These are phyloP conservation scores for Onthophagus sagittarius DNA, from an alignment of 2,888 invertebrate species.

Conservation along the genomic window DNA sequence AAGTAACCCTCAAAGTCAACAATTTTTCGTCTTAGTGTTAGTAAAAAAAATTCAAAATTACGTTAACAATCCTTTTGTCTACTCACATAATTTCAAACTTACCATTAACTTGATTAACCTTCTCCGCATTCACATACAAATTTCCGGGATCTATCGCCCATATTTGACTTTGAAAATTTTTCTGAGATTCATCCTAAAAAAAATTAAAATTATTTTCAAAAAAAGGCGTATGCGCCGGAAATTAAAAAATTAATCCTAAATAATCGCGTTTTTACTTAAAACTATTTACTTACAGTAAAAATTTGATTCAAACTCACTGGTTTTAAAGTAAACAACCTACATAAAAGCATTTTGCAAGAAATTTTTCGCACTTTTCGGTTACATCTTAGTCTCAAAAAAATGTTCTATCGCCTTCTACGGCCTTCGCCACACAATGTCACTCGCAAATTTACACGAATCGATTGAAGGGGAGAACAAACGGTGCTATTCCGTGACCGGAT, in stretches of 20 bases:
- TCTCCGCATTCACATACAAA: conserved; percentile 33
- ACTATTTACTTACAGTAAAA: conserved; percentile 38
- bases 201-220: conserved; percentile 1
- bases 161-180: conserved; percentile 35
- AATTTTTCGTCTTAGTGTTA: too few relatives aligned
- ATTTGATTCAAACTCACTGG: conserved; percentile 43
- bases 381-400: background rate
- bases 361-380: background rate
- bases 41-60: background rate
- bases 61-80: background rate
- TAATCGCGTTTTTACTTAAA: background rate
- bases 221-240: conserved; percentile 16
- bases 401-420: background rate
- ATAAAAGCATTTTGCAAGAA: conserved; percentile 43
- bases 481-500: conserved; percentile 36
- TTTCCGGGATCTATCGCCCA: conserved; percentile 42
- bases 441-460: conserved; percentile 2
- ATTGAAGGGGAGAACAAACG: conserved; percentile 6
- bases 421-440: conserved; percentile 1
- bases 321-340: conserved; percentile 46
- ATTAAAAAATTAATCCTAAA: conserved; percentile 13
- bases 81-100: conserved; percentile 14
- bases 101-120: conserved; percentile 33
- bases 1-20: too few relatives aligned
- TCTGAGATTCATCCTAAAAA: conserved; percentile 39